Evolutionary conservation across 1,140 invertebrate genomes (phyloP).

Genomic region (Procambarus clarkii): DNA sequence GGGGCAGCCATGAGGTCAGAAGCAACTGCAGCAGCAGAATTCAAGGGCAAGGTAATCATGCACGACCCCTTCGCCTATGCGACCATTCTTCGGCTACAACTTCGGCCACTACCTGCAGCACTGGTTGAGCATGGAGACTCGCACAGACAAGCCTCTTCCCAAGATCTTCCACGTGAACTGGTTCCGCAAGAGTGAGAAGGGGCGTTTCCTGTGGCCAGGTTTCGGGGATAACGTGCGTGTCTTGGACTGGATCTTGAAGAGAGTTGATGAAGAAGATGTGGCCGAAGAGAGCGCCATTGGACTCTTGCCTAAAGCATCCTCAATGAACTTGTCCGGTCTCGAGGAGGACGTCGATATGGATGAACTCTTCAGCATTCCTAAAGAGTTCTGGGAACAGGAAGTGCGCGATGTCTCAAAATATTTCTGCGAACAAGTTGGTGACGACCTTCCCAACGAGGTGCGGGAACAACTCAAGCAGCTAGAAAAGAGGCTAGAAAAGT

Average conservation of each 20-base stretch:
- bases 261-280: slow-evolving; percentile 85
- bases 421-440: slow-evolving; percentile 80
- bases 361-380: slow-evolving; percentile 90
- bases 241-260: slow-evolving; percentile 93
- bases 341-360: slow-evolving; percentile 84
- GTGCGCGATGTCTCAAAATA: slow-evolving; percentile 80
- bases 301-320: slow-evolving; percentile 81
- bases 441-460: slow-evolving; percentile 77
- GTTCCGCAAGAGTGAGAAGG: slow-evolving; percentile 90
- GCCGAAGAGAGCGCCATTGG: slow-evolving; percentile 84
- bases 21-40: slow-evolving; percentile 97
- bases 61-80: slow-evolving; percentile 99
- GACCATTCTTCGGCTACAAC: slow-evolving; percentile 99
- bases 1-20: slow-evolving; percentile 97
- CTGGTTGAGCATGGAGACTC: slow-evolving; percentile 90
- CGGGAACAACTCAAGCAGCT: slow-evolving; percentile 36
- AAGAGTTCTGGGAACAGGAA: slow-evolving; percentile 95
- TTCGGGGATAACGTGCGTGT: slow-evolving; percentile 98
- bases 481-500: slow-evolving; percentile 34
- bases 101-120: slow-evolving; percentile 96
- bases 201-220: slow-evolving; percentile 97
- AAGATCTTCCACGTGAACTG: slow-evolving; percentile 99
- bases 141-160: slow-evolving; percentile 83
- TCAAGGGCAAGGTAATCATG: slow-evolving; percentile 91
- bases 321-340: slow-evolving; percentile 85